Conservation (phyloP, 2,888 invertebrate species). For the Polymixis lichenea region DNA sequence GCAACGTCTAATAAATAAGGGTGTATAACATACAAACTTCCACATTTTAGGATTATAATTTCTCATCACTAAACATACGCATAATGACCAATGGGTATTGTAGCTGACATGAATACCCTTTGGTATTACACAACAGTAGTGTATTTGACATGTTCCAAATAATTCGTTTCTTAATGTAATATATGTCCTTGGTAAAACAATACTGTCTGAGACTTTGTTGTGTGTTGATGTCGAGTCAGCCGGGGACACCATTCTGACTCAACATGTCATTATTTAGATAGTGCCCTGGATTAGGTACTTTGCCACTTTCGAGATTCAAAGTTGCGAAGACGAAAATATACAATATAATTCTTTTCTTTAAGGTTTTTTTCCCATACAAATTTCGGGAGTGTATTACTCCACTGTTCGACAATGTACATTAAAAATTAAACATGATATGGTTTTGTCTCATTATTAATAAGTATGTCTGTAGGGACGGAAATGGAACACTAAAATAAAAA, state of each 20-base stretch:
- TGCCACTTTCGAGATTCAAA: not conserved
- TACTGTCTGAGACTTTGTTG: not conserved
- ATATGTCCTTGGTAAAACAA: constrained; percentile 5
- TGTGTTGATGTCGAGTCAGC: no score
- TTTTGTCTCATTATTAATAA: no score
- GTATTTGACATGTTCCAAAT: constrained; percentile 9
- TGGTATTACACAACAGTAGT: not conserved
- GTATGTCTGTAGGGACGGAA: no score
- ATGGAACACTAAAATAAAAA: no score
- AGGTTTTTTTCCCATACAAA: no score
- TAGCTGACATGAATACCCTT: not conserved
- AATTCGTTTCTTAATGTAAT: not conserved
- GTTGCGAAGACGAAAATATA: not conserved
- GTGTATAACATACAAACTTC: no score
- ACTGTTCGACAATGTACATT: no score
- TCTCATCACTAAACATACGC: not conserved
- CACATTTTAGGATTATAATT: not conserved
- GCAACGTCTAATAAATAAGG: no score
- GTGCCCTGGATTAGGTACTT: not conserved
- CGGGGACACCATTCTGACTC: not conserved
- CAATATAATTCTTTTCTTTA: no score
- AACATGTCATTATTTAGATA: not conserved
- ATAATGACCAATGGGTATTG: not conserved
- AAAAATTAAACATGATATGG: no score
- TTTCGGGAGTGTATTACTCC: no score